Evolutionary conservation across 2,113 vertebrate species (phyloP), one percentile per base, ranked within the genome.

Genomic region (Donacobius atricapilla): DNA sequence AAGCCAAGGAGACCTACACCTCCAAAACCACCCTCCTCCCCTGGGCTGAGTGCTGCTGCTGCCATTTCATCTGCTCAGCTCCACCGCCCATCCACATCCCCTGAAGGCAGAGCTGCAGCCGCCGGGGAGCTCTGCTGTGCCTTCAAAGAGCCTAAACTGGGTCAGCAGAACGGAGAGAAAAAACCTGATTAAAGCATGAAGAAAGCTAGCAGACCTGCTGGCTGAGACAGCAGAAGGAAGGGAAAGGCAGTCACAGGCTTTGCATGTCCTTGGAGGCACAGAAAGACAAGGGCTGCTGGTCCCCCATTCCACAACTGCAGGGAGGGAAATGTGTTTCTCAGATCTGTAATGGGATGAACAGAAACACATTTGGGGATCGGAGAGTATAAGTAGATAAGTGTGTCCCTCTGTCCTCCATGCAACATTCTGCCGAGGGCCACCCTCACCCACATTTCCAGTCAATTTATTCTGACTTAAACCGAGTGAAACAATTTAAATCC

Each of bases 141-240:
- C 88, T 97, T 96, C 95, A 96, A 96, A 91, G 94, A 92, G 82
- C 92, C 68, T 92, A 95, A 96, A 96, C 63, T 86, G 92, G 87
- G 94, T 94, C 90, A 96, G 85, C 68, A 2, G 72, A 94, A 94
- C 11, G 3, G 54, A 92, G 91, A 93, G 65, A 89, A 90, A 91
- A 96, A 93, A 77, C 39, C 79, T 70, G 88, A 95, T 92, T 93
- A 92, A 65, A 90, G 86, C 71, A 71, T 25, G 84, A 89, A 89
- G 81, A 75, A 81, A 81, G 81, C 9, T 3, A 87, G 51, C 87
- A 89, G 92, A 63, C 64, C 73, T 65, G 84, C 87, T 89, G 60
- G 35, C 77, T 87, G 56, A 73, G 57, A 69, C 13, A 4, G 79
- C 53, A 76, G 58, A 80, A 83, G 58, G 71, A 86, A 79, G 61